Conservation (phyloP, 2,888 invertebrate species). For the Eudasyphora cyanicolor region DNA sequence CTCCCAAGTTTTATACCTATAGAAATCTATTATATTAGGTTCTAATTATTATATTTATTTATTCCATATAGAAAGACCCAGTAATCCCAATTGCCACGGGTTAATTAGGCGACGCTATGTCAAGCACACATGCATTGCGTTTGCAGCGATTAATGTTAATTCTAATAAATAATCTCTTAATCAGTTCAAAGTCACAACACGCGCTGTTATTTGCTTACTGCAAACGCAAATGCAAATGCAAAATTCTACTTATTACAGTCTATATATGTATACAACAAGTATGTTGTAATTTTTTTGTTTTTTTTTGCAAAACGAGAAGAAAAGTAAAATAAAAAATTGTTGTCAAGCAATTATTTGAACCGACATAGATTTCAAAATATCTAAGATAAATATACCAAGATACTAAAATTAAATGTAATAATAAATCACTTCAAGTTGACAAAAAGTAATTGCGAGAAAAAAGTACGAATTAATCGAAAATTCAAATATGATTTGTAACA, state of each 20-base stretch:
- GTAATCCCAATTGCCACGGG: too few relatives aligned
- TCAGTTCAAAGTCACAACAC: constrained; percentile 57
- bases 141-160: neutral
- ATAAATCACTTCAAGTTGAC: neutral
- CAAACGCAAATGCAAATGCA: neutral
- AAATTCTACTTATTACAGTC: too few relatives aligned
- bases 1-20: too few relatives aligned
- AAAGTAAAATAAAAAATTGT: neutral
- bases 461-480: neutral
- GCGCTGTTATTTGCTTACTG: neutral
- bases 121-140: too few relatives aligned
- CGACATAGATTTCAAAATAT: too few relatives aligned
- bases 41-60: too few relatives aligned
- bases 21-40: too few relatives aligned
- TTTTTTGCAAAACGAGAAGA: too few relatives aligned
- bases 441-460: neutral
- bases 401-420: neutral
- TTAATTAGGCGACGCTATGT: too few relatives aligned
- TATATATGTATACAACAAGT: neutral
- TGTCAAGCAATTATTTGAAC: neutral
- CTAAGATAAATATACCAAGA: neutral
- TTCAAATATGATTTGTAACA: neutral
- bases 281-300: neutral
- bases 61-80: too few relatives aligned
- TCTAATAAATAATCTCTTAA: constrained; percentile 43